A percentile compares a stretch with the other conserved stretches of the same genome.
These are phyloP conservation scores for Phragmatobia fuliginosa DNA, from an alignment of 2,888 invertebrate genomes.

Conservation along the genomic window DNA sequence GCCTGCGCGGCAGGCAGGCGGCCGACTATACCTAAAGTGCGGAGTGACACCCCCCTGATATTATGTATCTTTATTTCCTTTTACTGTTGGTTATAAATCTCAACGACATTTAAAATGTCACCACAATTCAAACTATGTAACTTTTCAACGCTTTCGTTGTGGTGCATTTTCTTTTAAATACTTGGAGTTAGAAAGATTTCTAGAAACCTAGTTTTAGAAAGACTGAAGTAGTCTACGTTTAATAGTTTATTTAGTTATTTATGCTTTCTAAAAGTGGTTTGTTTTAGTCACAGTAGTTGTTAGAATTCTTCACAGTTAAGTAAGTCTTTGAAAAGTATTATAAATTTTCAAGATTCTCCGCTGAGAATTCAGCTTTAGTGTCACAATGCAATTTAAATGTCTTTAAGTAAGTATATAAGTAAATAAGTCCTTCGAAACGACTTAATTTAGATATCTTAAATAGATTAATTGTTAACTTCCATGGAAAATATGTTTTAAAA, in stretches of 20 bases:
- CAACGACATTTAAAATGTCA: not conserved
- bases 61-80: not conserved
- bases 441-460: no score
- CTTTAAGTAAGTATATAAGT: no score
- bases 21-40: no score
- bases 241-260: not conserved
- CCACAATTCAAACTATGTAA: not conserved
- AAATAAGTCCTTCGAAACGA: no score
- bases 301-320: constrained; percentile 5
- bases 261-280: not conserved
- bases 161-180: not conserved
- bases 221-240: not conserved
- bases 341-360: constrained; percentile 5
- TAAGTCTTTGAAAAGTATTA: constrained; percentile 6
- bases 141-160: not conserved
- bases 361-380: not conserved
- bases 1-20: no score
- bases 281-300: not conserved
- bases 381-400: constrained; percentile 4
- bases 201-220: not conserved
- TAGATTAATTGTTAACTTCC: no score
- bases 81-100: not conserved
- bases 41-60: no score
- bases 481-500: no score
- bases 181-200: not conserved